These are phyloP conservation scores for Salvelinus sp. DNA, from an alignment of 2,113 vertebrate genomes.

Conservation along the genomic window DNA sequence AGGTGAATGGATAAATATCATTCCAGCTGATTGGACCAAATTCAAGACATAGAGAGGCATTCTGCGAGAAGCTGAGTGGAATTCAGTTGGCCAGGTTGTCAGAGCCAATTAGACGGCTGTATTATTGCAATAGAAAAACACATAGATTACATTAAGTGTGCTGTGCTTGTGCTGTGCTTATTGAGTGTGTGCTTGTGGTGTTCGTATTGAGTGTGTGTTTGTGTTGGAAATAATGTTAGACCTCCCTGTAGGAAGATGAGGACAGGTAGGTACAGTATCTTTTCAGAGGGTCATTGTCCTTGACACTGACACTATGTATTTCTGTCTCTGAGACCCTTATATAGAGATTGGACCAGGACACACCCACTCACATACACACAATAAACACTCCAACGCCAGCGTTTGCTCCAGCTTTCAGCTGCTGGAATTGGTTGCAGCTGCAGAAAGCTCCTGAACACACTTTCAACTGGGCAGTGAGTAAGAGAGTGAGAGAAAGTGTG, in stretches of 20 bases:
- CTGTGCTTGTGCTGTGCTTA: constrained; percentile 12
- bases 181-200: constrained; percentile 3
- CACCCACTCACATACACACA: constrained; percentile 2
- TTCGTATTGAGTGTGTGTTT: constrained; percentile 2
- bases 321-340: not conserved
- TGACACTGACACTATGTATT: not conserved
- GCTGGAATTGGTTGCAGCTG: constrained; percentile 62
- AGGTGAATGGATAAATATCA: constrained; percentile 77
- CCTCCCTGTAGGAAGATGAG: constrained; percentile 16
- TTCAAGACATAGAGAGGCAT: constrained; percentile 70
- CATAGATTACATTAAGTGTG: constrained; percentile 63
- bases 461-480: constrained; percentile 24
- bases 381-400: not conserved
- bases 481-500: not conserved
- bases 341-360: not conserved
- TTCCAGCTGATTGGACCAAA: constrained; percentile 73
- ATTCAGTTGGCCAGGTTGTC: constrained; percentile 68
- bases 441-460: constrained; percentile 30
- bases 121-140: constrained; percentile 65
- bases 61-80: constrained; percentile 66
- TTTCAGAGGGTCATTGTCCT: not conserved
- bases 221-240: constrained; percentile 18
- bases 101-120: constrained; percentile 69
- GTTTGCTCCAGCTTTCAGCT: constrained; percentile 72
- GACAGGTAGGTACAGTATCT: not conserved